A percentile compares a stretch with the other conserved stretches of the same genome.
Conservation (phyloP, 92 coral and sea anemone genomes). For the Palythoa caribaeorum region DNA sequence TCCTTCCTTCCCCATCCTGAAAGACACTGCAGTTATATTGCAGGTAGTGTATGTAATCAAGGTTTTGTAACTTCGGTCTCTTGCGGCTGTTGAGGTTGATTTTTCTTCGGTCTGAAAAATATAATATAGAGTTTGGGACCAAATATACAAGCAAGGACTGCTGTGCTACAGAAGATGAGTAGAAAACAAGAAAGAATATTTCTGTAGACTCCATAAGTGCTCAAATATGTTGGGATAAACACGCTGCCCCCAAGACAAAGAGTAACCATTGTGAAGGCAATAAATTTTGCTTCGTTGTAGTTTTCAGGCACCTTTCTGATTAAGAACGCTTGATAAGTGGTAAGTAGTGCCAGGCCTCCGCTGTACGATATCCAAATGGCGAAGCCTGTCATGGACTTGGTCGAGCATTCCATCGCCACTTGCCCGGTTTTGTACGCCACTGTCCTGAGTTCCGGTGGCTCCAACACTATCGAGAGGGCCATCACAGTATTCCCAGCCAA, state of each 20-base stretch:
- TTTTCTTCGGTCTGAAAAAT: constrained; percentile 72
- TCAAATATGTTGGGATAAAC: constrained; percentile 72
- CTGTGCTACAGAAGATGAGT: constrained; percentile 65
- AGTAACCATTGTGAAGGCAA: constrained; percentile 90
- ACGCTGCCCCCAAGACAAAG: constrained; percentile 72
- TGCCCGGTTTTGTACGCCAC: constrained; percentile 55
- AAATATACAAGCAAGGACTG: constrained; percentile 60
- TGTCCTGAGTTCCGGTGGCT: constrained; percentile 53
- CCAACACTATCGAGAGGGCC: constrained; percentile 57
- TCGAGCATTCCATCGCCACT: constrained; percentile 69
- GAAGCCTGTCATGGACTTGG: constrained; percentile 56
- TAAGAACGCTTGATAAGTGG: constrained; percentile 91
- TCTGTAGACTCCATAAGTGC: constrained; percentile 73
- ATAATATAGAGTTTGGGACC: constrained; percentile 78
- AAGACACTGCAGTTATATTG: too few relatives aligned
- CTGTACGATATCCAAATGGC: constrained; percentile 76
- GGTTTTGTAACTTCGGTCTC: constrained; percentile 19
- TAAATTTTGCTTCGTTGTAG: constrained; percentile 92
- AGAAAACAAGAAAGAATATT: constrained; percentile 64
- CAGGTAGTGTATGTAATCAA: background rate
- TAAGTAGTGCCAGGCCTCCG: constrained; percentile 76
- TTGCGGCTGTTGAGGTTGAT: constrained; percentile 36
- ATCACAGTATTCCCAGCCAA: constrained; percentile 58
- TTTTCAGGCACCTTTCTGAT: constrained; percentile 93
- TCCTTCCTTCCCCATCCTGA: too few relatives aligned